These are phyloP conservation scores for Panopea generosa DNA, from an alignment of 2,888 invertebrate genomes.

Conservation along the genomic window DNA sequence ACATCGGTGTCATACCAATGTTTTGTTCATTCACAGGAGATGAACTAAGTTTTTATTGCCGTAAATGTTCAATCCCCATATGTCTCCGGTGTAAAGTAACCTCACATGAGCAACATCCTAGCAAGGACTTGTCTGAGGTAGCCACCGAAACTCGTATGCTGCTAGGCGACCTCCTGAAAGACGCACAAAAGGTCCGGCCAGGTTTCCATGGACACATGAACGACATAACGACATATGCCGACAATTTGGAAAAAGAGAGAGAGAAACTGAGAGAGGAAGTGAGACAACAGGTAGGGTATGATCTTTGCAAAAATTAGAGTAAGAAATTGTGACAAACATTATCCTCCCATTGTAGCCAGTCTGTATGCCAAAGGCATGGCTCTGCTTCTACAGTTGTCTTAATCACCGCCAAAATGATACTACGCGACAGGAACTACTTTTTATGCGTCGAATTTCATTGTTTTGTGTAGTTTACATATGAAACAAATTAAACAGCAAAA, in stretches of 20 bases:
- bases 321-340: too few species aligned
- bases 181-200: slow-evolving; percentile 60
- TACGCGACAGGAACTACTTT: too few species aligned
- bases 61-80: slow-evolving; percentile 59
- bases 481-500: too few species aligned
- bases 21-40: too few species aligned
- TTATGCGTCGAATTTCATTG: too few species aligned
- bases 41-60: slow-evolving; percentile 65
- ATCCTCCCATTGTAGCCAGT: too few species aligned
- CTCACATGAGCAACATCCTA: slow-evolving; percentile 64
- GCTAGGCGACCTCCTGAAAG: slow-evolving; percentile 55
- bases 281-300: slow-evolving; percentile 46
- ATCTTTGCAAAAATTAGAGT: too few species aligned
- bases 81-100: slow-evolving; percentile 68
- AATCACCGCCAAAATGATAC: too few species aligned
- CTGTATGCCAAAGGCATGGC: too few species aligned
- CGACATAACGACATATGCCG: slow-evolving; percentile 62
- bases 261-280: slow-evolving; percentile 57
- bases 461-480: too few species aligned
- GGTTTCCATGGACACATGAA: slow-evolving; percentile 62
- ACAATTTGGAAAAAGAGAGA: slow-evolving; percentile 52
- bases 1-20: too few species aligned
- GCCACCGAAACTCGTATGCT: slow-evolving; percentile 60
- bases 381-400: too few species aligned
- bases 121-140: slow-evolving; percentile 61